Conservation (phyloP, 2,888 invertebrate species). For the Nemapogon koenigi region DNA sequence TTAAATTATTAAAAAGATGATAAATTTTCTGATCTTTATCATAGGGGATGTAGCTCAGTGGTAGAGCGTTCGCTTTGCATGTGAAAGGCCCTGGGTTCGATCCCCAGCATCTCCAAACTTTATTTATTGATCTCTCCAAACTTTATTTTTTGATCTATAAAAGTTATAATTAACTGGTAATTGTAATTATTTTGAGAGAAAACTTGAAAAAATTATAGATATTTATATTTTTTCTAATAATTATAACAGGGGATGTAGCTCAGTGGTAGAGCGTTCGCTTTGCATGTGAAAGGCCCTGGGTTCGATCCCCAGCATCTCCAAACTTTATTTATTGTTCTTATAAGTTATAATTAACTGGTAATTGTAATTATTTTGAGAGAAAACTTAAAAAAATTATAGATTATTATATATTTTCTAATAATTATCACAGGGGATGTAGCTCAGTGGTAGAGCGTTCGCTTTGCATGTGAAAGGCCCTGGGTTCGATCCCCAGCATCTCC, state of each 20-base stretch:
- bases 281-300: conserved; percentile 98
- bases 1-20: too few species aligned
- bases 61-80: conserved; percentile 99
- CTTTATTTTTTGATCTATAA: conserved; percentile 28
- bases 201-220: too few species aligned
- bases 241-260: conserved; percentile 95
- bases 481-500: conserved; percentile 88
- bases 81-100: conserved; percentile 95
- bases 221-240: too few species aligned
- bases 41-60: conserved; percentile 95
- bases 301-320: conserved; percentile 92
- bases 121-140: conserved; percentile 66
- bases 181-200: too few species aligned
- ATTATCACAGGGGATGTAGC: conserved; percentile 84
- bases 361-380: too few species aligned
- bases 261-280: conserved; percentile 99
- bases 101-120: conserved; percentile 88
- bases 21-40: too few species aligned
- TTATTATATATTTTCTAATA: too few species aligned
- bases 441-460: conserved; percentile 92
- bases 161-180: conserved; percentile 1
- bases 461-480: conserved; percentile 82
- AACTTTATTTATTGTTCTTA: too few species aligned
- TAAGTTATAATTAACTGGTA: conserved; percentile 1
- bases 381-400: too few species aligned